phyloP scores from a whole-genome alignment of 1,140 invertebrate species.

The Pomacea maculata region DNA sequence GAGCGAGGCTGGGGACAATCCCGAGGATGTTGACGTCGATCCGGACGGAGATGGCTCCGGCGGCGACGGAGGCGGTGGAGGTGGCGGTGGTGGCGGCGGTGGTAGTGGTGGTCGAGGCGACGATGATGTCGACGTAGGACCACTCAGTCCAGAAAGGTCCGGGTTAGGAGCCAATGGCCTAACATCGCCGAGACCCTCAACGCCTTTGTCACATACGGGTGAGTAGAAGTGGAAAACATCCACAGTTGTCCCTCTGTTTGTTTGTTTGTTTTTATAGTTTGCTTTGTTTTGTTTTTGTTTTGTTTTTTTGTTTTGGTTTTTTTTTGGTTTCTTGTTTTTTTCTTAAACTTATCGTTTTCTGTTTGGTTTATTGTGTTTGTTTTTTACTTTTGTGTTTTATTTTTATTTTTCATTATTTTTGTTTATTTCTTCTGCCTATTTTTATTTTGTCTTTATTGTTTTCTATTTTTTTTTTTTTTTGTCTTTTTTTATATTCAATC shows the following conservation, averaged over 20 bases:
- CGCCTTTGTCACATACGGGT: conserved; percentile 27
- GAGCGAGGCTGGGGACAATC: conserved; percentile 72
- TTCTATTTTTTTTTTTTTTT: background rate
- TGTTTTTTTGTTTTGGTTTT: background rate
- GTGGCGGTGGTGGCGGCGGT: conserved; percentile 32
- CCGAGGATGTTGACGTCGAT: conserved; percentile 36
- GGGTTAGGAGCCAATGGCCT: conserved; percentile 22
- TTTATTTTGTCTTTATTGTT: background rate
- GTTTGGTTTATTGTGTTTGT: too few species aligned
- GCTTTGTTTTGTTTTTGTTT: too few species aligned
- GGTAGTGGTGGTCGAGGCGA: conserved; percentile 22
- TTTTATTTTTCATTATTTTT: background rate
- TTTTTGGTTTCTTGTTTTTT: background rate
- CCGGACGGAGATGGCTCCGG: conserved; percentile 27
- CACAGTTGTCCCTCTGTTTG: background rate
- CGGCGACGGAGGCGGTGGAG: conserved; percentile 26
- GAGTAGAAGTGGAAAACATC: background rate
- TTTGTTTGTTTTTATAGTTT: too few species aligned
- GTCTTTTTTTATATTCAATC: background rate
- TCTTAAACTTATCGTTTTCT: background rate
- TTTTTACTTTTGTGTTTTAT: background rate
- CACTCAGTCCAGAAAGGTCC: conserved; percentile 12
- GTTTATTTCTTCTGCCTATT: background rate
- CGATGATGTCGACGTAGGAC: conserved; percentile 20
- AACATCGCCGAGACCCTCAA: conserved; percentile 26